Evolutionary conservation across 2,888 invertebrate genomes (phyloP).

Genomic region (Dynastes maya): DNA sequence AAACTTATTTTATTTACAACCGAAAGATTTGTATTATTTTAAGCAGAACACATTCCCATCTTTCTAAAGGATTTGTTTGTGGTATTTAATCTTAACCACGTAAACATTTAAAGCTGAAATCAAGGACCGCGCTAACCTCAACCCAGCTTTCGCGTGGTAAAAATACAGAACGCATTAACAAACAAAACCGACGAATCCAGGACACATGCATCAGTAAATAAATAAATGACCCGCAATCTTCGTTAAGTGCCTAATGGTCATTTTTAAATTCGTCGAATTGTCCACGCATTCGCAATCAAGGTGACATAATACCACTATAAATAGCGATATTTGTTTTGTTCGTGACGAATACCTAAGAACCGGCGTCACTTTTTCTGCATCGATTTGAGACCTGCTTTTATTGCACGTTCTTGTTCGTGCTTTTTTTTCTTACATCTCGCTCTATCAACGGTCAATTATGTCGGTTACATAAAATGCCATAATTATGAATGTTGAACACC

Average conservation of each 20-base stretch:
- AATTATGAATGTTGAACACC: not conserved
- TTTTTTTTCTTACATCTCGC: not conserved
- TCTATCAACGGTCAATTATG: constrained; percentile 15
- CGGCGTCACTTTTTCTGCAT: constrained; percentile 23
- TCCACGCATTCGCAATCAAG: constrained; percentile 37
- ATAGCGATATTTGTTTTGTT: constrained; percentile 42
- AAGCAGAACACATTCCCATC: not conserved
- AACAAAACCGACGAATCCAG: constrained; percentile 34
- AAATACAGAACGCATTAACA: constrained; percentile 1
- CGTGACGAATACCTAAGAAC: constrained; percentile 23
- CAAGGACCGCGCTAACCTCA: not conserved
- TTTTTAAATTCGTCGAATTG: constrained; percentile 43
- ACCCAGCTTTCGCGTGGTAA: constrained; percentile 11
- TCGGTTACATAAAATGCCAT: constrained; percentile 2
- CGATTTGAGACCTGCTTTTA: constrained; percentile 26
- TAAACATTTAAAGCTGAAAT: not conserved
- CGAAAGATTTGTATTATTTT: not conserved
- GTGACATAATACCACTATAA: constrained; percentile 46
- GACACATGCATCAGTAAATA: constrained; percentile 22
- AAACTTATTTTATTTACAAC: not conserved
- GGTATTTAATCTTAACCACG: not conserved
- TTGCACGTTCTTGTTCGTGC: not conserved
- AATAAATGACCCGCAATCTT: constrained; percentile 41
- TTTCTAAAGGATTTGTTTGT: too few species aligned
- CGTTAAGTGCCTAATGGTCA: constrained; percentile 29